A percentile compares a stretch with the other conserved stretches of the same genome.
Conservation (phyloP, 2,888 invertebrate genomes). For the Hybos culiciformis region DNA sequence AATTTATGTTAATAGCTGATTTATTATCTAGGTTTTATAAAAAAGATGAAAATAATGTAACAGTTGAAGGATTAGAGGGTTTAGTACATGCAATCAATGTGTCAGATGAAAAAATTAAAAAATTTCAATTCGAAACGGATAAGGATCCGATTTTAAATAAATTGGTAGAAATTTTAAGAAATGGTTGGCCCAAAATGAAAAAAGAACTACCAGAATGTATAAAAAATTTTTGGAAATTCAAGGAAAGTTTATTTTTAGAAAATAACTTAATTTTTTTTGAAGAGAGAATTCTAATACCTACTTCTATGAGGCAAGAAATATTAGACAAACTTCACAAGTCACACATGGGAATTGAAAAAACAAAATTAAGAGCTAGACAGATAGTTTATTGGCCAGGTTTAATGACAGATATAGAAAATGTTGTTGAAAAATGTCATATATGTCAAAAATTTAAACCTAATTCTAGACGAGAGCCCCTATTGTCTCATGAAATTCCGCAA, state of each 20-base stretch:
- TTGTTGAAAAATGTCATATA: constrained; percentile 1
- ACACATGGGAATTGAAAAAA: too few relatives aligned
- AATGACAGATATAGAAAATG: background rate
- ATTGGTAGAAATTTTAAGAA: background rate
- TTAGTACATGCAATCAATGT: constrained; percentile 10
- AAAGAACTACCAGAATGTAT: background rate
- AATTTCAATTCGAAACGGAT: constrained; percentile 4
- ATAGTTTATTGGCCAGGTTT: background rate
- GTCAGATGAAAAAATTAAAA: constrained; percentile 6
- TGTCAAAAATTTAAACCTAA: constrained; percentile 1
- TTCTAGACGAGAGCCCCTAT: constrained; percentile 3
- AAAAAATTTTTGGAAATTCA: constrained; percentile 5
- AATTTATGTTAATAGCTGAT: background rate
- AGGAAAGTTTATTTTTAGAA: background rate
- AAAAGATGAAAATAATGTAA: constrained; percentile 7
- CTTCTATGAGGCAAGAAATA: background rate
- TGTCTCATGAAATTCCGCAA: constrained; percentile 6
- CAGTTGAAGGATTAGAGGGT: too few relatives aligned
- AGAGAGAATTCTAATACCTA: constrained; percentile 3
- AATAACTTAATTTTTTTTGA: constrained; percentile 1
- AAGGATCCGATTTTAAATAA: constrained; percentile 6
- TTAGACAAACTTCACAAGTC: background rate
- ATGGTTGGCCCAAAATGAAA: constrained; percentile 13
- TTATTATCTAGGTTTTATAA: background rate
- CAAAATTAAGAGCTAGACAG: constrained; percentile 3